Base-by-base conservation (phyloP, 2,113 vertebrate species). In the Speoplatyrhinus poulsoni region DNA sequence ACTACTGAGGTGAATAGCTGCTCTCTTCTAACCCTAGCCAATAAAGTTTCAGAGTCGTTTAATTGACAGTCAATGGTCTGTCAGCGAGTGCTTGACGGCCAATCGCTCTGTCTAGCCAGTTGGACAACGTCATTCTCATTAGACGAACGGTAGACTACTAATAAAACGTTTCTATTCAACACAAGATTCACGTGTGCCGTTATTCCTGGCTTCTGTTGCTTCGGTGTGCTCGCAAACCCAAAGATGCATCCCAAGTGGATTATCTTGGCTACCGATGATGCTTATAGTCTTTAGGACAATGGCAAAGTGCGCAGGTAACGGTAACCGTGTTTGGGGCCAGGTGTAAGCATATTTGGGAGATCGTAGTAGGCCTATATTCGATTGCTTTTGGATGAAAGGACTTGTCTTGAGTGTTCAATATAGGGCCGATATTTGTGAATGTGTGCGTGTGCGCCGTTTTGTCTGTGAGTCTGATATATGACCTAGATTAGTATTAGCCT, bases 241-340 rank as follows among this genome's bases (percentile, higher is more conserved):
- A 87, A 80, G 65, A 72, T 33, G 13, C 75, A 85, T 65, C 77
- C 41, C 67, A 86, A 90, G 84, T 88, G 88, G 91, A 93, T 93
- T 93, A 92, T 68, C 67, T 69, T 75, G 79, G 77, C 73, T 93
- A 92, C 92, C 90, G 84, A 86, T 90, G 79, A 90, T 88, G 76
- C 58, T 78, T 52, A 84, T 80, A 84, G 56, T 77, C 79, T 81
- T 87, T 73, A 67, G 76, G 63, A 74, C 66, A 60, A 50, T 13
- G 58, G 60, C 10, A 62, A 10, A 46, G 56, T 26, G 4, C 12
- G n/a, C n/a, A 1, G n/a, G 11, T 48, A 62, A 48, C 4, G n/a
- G 11, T 48, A 62, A 48, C 47, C 60, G n/a, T 16, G 9, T 41
- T 41, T 6, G 36, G 36, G 36, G 3, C 4, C 36, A 41, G 36